Evolutionary conservation across 2,113 vertebrate genomes (phyloP), one percentile per base, ranked within the genome.

Genomic region (Trogon melanurus): DNA sequence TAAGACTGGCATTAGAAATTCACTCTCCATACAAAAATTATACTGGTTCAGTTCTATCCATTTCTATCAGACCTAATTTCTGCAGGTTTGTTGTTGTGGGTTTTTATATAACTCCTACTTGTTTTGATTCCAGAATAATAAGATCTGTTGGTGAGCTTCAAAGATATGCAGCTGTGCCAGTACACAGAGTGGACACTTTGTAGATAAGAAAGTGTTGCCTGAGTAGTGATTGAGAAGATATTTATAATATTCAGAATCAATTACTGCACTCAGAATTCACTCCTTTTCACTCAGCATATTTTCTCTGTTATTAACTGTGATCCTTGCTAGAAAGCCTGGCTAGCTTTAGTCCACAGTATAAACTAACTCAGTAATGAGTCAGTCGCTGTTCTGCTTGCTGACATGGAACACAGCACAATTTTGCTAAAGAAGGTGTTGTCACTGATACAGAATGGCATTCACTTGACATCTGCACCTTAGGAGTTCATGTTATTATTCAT

Each of bases 321-420:
- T 82, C 66, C 62, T 88, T 94, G 65, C 73, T 11, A 44, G 85
- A 79, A 93, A 85, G 30, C 16, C 58, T 73, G 56, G 3, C 27
- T 79, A 58, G 36, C n/a, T 79, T 94, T 79, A 41, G n/a, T 58
- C 25, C 21, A 48, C 13, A 51, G 60, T 30, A n/a, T 45, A 70
- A 93, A 62, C 54, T 50, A 51, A 48, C 23, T 80, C 4, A 5
- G 19, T 50, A 75, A 76, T 17, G 20, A 53, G 53, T 82, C 91
- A 89, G 10, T n/a, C 79, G 84, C 65, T 84, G 72, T 61, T 47
- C 13, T 84, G 70, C 65, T 95, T 9, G 1, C 67, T 93, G 72
- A 79, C 74, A 72, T 9, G 54, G 75, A 85, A 76, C 18, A 81
- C 58, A 82, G 72, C 50, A 97, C 89, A 56, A 84, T 95, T 96